A percentile compares a stretch with the other conserved stretches of the same genome.
phyloP scores from a whole-genome alignment of 2,113 vertebrate species.

The Leucosticte australis region DNA sequence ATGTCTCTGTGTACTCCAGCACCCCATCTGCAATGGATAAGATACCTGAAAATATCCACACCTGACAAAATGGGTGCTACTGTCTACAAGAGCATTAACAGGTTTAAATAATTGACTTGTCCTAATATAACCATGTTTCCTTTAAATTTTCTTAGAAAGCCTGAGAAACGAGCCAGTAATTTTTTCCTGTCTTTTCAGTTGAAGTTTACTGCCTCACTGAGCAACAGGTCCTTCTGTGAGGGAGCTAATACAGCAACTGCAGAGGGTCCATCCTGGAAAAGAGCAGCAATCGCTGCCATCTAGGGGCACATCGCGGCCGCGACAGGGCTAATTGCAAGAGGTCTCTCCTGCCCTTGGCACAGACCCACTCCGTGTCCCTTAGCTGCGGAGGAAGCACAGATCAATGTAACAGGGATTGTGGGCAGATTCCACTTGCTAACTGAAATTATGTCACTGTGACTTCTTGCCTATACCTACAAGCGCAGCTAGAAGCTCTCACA shows the following conservation, averaged over 20 bases:
- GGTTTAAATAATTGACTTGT: neutral
- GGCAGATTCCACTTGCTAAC: neutral
- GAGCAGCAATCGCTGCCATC: neutral
- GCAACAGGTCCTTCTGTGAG: neutral
- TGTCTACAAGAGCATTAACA: neutral
- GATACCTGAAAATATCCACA: neutral
- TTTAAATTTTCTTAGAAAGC: neutral
- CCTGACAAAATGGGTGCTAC: neutral
- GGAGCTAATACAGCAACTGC: neutral
- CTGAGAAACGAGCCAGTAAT: neutral
- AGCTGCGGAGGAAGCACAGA: neutral
- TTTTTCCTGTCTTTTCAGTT: neutral
- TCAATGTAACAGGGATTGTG: neutral
- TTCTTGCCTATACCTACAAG: neutral
- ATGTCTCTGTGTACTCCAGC: neutral
- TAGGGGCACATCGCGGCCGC: neutral
- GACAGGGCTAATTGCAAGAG: fast-evolving
- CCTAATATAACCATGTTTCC: neutral
- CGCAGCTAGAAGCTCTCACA: neutral
- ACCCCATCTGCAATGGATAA: neutral
- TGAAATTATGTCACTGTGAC: neutral
- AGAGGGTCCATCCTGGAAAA: neutral
- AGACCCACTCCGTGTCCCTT: neutral
- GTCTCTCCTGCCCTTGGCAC: fast-evolving
- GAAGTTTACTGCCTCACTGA: neutral